Base-by-base conservation (phyloP, 1,140 invertebrate genomes). In the Oryctes rhinoceros region DNA sequence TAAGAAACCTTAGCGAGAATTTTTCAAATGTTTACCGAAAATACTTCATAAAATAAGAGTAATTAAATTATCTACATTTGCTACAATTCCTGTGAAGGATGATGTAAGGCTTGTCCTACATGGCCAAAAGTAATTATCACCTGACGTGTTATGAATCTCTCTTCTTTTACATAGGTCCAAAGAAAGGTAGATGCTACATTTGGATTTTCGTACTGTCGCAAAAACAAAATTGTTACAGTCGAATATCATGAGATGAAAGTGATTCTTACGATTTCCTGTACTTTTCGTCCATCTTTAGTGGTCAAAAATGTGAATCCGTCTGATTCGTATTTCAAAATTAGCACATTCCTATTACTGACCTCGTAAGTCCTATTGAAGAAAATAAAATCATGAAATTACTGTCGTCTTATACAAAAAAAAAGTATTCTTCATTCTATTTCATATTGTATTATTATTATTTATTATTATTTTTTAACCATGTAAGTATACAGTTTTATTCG, bases 231-330 rank as follows among this genome's bases (percentile, higher is more conserved):
- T 37, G 3, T 76, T 37, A 7, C 5, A 80, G 1, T 39, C 7
- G 74, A 44, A 49, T 35, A 18, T 76, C 67, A 30, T 11, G 13
- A 76, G 48, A 78, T 13, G 20, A 67, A 62, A 48, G 35, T 6
- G 47, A 71, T 53, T 84, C 85, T 89, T 88, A 90, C 90, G 82
- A 91, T 83, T 78, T 91, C 86, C 3, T 86, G 83, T 4, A 85
- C 80, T 85, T 91, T 91, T 79, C 83, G 86, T 74, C 90, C 90
- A 4, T 88, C 84, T 35, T 80, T 85, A 53, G 90, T 89, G 0
- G 90, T 90, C 49, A 88, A 88, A 79, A 91, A 87, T 30, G 90
- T 86, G 79, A 91, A 90, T 35, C 89, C 89, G 75, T 90, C 87
- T 47, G 89, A 82, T 48, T 90, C 88, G 11, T 89, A 85, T 49